Conservation (phyloP, 1,140 invertebrate species). For the Hycleus phaleratus region DNA sequence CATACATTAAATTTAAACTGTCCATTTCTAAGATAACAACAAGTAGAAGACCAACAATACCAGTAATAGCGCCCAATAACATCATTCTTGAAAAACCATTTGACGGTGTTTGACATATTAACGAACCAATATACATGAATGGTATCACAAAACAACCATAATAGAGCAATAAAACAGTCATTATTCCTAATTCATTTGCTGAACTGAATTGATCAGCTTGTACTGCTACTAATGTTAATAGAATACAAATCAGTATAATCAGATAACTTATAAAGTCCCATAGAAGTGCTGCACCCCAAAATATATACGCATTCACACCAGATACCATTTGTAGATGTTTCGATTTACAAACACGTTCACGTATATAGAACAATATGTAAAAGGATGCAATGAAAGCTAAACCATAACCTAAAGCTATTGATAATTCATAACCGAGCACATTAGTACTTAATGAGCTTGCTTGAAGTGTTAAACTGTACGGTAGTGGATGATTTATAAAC, state of each 20-base stretch:
- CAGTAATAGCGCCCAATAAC: constrained; percentile 60
- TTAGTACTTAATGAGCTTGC: constrained; percentile 37
- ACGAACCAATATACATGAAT: constrained; percentile 53
- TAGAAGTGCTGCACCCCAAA: constrained; percentile 62
- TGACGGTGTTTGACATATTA: constrained; percentile 53
- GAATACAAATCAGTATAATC: constrained; percentile 44
- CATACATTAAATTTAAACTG: constrained; percentile 46
- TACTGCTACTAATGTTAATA: constrained; percentile 48
- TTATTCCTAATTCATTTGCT: constrained; percentile 28
- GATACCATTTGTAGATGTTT: constrained; percentile 67
- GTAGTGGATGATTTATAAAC: constrained; percentile 60
- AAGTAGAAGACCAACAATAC: constrained; percentile 52
- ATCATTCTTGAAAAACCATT: constrained; percentile 63
- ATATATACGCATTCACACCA: constrained; percentile 62
- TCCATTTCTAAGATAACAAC: constrained; percentile 57
- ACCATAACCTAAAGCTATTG: constrained; percentile 56
- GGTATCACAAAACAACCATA: constrained; percentile 46
- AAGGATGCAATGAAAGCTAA: constrained; percentile 68
- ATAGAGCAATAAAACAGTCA: constrained; percentile 32
- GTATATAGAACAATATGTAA: constrained; percentile 62
- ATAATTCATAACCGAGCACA: constrained; percentile 56
- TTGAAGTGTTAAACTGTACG: constrained; percentile 37
- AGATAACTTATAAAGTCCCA: constrained; percentile 67
- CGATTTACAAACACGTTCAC: constrained; percentile 49
- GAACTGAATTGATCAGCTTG: constrained; percentile 49